Conservation (phyloP, 2,113 vertebrate species). For the Chrysemys picta region DNA sequence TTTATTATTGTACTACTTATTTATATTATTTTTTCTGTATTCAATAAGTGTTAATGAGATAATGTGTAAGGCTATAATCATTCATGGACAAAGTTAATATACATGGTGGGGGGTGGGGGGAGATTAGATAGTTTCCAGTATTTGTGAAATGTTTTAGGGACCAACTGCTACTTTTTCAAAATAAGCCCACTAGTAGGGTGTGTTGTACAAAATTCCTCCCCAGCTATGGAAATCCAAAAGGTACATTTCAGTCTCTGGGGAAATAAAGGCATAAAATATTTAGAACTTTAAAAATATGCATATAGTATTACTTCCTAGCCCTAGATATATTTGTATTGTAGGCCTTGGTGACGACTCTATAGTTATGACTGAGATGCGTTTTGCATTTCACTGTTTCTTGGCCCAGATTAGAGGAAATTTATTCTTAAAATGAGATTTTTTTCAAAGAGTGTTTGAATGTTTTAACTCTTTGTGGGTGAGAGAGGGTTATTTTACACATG, state of each 20-base stretch:
- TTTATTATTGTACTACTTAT: not conserved
- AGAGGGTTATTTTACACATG: conserved; percentile 32
- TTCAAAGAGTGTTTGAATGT: not conserved
- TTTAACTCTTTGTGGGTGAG: not conserved
- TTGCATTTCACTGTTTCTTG: not conserved
- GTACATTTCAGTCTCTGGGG: not conserved
- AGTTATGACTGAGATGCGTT: not conserved
- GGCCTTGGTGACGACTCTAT: not conserved
- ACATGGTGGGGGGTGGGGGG: not conserved
- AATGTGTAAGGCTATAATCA: not conserved
- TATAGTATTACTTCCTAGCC: not conserved
- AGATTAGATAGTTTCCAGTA: accelerated
- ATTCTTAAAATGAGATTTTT: not conserved
- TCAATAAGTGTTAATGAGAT: not conserved
- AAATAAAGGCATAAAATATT: not conserved
- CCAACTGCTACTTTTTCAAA: not conserved
- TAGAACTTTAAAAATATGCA: not conserved
- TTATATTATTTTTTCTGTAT: not conserved
- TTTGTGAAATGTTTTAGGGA: not conserved
- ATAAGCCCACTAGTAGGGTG: not conserved
- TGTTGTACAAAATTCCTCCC: not conserved
- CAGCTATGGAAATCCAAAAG: not conserved
- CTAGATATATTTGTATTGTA: not conserved
- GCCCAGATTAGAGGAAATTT: not conserved
- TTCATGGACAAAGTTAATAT: not conserved